Evolutionary conservation across 1,140 invertebrate genomes (phyloP).

Genomic region (Conopomorpha cramerella): DNA sequence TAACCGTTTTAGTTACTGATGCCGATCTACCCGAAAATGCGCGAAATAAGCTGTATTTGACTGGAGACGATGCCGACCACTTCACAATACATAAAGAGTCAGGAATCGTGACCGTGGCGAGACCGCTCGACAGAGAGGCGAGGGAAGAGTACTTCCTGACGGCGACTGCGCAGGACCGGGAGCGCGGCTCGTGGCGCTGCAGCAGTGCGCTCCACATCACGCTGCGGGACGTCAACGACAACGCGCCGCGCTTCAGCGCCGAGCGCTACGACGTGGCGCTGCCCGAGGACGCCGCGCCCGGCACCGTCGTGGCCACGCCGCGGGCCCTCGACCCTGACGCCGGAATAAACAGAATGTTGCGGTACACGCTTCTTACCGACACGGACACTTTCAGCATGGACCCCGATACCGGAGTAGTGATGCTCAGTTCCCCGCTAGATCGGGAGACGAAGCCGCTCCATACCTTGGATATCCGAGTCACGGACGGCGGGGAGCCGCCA

Average conservation of each 20-base stretch:
- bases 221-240: constrained; percentile 85
- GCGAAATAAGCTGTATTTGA: constrained; percentile 78
- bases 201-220: constrained; percentile 76
- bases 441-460: constrained; percentile 84
- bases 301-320: constrained; percentile 81
- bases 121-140: constrained; percentile 78
- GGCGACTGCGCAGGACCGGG: constrained; percentile 84
- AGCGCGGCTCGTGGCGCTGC: constrained; percentile 79
- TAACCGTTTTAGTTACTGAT: constrained; percentile 79
- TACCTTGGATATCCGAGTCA: constrained; percentile 80
- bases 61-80: constrained; percentile 77
- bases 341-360: constrained; percentile 84
- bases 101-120: constrained; percentile 73
- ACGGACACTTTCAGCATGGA: constrained; percentile 75
- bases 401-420: constrained; percentile 80
- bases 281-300: constrained; percentile 82
- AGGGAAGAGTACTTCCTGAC: constrained; percentile 69
- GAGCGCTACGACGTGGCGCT: constrained; percentile 80
- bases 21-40: constrained; percentile 78
- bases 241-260: constrained; percentile 80
- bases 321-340: constrained; percentile 85
- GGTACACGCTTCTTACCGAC: constrained; percentile 78
- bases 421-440: constrained; percentile 80
- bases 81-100: constrained; percentile 78
- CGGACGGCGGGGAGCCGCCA: constrained; percentile 75